These are phyloP conservation scores for Dicrurus megarhynchus DNA, from an alignment of 2,113 vertebrate genomes.

Conservation along the genomic window DNA sequence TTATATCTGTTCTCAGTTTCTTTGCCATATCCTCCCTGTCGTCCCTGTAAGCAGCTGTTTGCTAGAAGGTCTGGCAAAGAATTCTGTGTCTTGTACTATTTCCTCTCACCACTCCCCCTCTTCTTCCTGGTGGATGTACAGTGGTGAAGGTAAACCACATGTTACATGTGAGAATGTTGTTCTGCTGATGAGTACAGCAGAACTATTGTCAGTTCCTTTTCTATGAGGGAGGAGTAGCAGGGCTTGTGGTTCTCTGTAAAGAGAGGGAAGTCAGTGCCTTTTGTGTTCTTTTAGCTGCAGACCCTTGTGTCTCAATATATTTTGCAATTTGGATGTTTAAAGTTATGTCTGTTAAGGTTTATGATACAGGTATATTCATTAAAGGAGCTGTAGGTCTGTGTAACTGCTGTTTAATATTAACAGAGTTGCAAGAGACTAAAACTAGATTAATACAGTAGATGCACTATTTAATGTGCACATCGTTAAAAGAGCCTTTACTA, in stretches of 20 bases:
- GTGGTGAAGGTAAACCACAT: background rate
- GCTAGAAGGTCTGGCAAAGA: background rate
- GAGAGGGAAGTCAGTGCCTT: background rate
- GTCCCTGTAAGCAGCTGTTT: background rate
- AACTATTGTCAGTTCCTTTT: background rate
- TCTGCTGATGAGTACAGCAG: background rate
- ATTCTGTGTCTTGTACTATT: accelerated
- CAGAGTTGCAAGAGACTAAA: background rate
- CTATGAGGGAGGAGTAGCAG: background rate
- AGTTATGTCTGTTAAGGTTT: background rate
- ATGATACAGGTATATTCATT: background rate
- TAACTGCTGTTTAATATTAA: background rate
- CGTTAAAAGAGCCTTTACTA: background rate
- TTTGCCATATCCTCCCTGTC: background rate
- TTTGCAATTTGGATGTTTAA: background rate
- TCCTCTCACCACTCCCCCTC: background rate
- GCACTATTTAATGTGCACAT: background rate
- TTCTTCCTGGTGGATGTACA: background rate
- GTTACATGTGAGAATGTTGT: background rate
- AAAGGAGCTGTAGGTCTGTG: background rate
- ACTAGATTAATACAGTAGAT: background rate
- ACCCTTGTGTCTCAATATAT: background rate
- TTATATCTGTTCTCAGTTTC: background rate
- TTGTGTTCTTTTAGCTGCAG: background rate
- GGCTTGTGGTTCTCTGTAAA: background rate